These are phyloP conservation scores for Acrocephalus kingi DNA, from an alignment of 2,113 vertebrate species.

Conservation along the genomic window DNA sequence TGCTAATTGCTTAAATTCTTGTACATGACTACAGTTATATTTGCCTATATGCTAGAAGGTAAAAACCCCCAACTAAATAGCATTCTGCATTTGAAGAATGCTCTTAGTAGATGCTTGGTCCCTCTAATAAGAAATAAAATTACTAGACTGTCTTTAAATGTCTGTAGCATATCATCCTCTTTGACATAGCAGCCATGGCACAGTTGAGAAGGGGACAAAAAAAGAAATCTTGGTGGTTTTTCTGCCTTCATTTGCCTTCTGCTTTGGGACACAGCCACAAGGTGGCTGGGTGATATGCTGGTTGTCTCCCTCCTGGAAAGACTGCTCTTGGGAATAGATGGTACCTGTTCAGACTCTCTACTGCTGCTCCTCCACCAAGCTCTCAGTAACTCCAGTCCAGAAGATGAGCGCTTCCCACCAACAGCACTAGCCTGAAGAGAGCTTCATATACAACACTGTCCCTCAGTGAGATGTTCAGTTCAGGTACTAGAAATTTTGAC, in stretches of 20 bases:
- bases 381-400: background rate
- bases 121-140: background rate
- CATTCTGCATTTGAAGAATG: background rate
- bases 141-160: background rate
- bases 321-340: background rate
- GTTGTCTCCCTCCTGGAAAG: background rate
- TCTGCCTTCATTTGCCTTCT: background rate
- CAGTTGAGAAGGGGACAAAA: background rate
- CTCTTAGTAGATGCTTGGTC: background rate
- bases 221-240: background rate
- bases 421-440: background rate
- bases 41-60: background rate
- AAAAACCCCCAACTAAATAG: rapidly evolving
- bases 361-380: background rate
- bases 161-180: background rate
- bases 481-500: background rate
- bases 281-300: rapidly evolving
- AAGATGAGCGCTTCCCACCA: background rate
- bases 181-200: rapidly evolving
- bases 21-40: background rate
- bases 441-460: background rate
- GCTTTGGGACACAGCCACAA: background rate
- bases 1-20: background rate
- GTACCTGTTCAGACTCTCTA: background rate
- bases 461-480: background rate